Percentiles rank a stretch among this genome's conserved stretches.
phyloP scores from a whole-genome alignment of 1,140 invertebrate genomes.

The Chlorops oryzae region DNA sequence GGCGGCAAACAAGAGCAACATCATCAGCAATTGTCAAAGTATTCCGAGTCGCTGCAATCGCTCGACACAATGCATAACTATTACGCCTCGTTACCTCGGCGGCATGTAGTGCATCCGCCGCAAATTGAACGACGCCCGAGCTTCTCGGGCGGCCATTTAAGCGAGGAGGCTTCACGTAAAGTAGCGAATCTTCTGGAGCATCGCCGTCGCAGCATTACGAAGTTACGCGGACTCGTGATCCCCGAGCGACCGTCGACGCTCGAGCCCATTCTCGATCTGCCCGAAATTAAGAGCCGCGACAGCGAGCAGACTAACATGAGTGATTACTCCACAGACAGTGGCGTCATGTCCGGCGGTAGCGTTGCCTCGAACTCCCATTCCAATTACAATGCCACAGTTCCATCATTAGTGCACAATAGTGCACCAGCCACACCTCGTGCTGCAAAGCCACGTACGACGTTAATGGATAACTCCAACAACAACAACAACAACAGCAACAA shows the following conservation, averaged over 20 bases:
- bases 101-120: conserved; percentile 19
- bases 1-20: conserved; percentile 1
- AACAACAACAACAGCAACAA: conserved; percentile 8
- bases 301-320: conserved; percentile 35
- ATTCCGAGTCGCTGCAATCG: neutral
- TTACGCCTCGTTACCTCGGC: conserved; percentile 43
- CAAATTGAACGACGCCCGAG: conserved; percentile 51
- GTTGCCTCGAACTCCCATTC: conserved; percentile 11
- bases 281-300: conserved; percentile 72
- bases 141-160: conserved; percentile 45
- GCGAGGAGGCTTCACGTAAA: conserved; percentile 38
- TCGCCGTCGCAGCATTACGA: conserved; percentile 70
- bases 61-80: conserved; percentile 19
- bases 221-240: conserved; percentile 77
- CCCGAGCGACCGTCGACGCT: conserved; percentile 60
- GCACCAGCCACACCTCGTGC: neutral
- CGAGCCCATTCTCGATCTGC: conserved; percentile 58
- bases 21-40: neutral
- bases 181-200: conserved; percentile 59
- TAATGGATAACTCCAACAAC: conserved; percentile 7
- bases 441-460: neutral
- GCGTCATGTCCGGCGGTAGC: conserved; percentile 22
- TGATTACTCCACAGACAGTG: conserved; percentile 41
- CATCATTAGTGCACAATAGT: conserved; percentile 2
- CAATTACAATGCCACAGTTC: conserved; percentile 12